Evolutionary conservation across 2,797 vertebrate genomes (phyloP).

Genomic region (Monodelphis domestica): DNA sequence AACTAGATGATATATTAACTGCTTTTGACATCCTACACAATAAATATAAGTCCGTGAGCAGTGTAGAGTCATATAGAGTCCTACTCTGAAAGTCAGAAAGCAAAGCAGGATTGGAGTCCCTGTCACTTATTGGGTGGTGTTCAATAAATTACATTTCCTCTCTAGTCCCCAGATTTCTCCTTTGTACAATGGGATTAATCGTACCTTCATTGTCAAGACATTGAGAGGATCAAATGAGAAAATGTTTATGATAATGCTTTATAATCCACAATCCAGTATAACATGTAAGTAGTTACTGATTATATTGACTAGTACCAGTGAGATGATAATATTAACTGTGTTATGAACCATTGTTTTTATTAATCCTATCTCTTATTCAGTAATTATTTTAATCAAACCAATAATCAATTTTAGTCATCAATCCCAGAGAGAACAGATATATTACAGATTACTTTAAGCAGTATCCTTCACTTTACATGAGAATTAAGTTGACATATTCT

Average conservation of each 20-base stretch:
- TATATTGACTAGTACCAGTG: neutral
- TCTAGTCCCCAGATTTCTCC: neutral
- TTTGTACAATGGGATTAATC: neutral
- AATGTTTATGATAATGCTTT: neutral
- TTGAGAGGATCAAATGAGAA: neutral
- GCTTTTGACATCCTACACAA: neutral
- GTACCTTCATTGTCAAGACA: neutral
- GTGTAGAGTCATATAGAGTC: neutral
- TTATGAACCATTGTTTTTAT: neutral
- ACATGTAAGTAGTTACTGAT: neutral
- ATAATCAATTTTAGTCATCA: neutral
- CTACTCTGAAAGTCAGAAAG: neutral
- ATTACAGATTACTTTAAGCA: neutral
- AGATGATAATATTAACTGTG: neutral
- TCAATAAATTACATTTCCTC: neutral
- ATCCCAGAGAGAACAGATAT: neutral
- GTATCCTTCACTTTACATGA: neutral
- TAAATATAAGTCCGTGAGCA: neutral
- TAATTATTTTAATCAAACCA: neutral
- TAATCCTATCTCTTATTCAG: neutral
- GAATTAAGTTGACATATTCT: neutral
- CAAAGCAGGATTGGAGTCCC: neutral
- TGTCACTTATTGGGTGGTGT: neutral
- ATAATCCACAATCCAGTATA: neutral
- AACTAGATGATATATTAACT: neutral